Evolutionary conservation across 2,888 invertebrate genomes (phyloP), one percentile per base, ranked within the genome.

Genomic region (Melipona bicolor): DNA sequence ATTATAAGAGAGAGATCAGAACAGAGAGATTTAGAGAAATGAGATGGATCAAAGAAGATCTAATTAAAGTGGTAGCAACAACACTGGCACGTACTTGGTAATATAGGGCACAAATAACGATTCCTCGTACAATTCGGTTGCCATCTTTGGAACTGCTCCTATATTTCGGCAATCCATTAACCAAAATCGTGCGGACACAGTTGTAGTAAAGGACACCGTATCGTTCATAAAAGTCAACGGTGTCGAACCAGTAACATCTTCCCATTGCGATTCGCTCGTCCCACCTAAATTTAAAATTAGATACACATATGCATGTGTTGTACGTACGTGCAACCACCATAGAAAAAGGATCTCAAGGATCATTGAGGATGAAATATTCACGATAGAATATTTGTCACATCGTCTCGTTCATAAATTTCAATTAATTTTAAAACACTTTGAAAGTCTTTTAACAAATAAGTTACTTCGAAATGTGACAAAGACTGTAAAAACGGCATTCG

Each of bases 171-270:
- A 99, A 95, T 99, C 99, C 97, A 99, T 99, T 83, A 99, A 95
- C 99, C 99, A 99, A 95, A 99, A 99, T 93, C 98, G 96, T 70
- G 99, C 99, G 0, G 99, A 99, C 0, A 99, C 99, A 0, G 99
- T 99, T 15, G 99, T 99, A 17, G 99, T 99, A 95, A 99, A 99
- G 49, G 99, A 99, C 3, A 99, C 99, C 93, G 98, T 98, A 94
- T 99, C 99, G 91, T 98, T 99, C 87, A 99, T 98, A 95, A 99
- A 98, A 13, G 99, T 98, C 87, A 99, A 96, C 19, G 99, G 99
- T 1, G 99, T 99, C 67, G 99, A 99, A 50, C 99, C 99, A 0
- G 99, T 99, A 17, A 99, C 99, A 95, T 99, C 99, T 95, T 99
- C 99, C 99, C 99, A 99, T 91, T 99, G 97, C 6, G 99, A 99